phyloP scores from a whole-genome alignment of 2,797 vertebrate species.

The Apogon hyalosoma region DNA sequence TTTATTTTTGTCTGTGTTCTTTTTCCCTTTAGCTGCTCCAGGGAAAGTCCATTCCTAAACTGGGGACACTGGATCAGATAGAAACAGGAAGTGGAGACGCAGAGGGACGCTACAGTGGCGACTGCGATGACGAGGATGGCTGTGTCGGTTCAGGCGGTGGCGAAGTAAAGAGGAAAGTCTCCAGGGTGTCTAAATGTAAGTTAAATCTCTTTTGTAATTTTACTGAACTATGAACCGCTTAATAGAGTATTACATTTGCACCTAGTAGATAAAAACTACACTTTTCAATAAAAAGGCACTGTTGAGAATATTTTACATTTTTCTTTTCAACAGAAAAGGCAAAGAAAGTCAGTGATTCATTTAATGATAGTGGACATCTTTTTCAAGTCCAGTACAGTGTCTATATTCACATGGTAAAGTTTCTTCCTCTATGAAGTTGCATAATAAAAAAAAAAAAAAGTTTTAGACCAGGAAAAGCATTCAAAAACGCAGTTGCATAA shows the following conservation, averaged over 20 bases:
- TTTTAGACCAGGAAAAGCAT: conserved; percentile 30
- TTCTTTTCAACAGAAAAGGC: too few relatives aligned
- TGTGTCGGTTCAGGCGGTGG: conserved; percentile 88
- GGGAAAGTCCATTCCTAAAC: conserved; percentile 86
- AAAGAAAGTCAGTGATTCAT: too few relatives aligned
- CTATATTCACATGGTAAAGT: not conserved
- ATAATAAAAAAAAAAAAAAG: not conserved
- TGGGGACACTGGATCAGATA: conserved; percentile 85
- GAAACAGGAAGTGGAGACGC: conserved; percentile 86
- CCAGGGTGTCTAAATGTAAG: conserved; percentile 84
- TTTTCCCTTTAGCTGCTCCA: conserved; percentile 84
- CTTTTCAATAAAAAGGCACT: not conserved
- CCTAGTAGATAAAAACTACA: conserved; percentile 3
- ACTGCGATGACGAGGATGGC: conserved; percentile 92
- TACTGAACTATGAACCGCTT: not conserved
- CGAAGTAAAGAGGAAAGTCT: conserved; percentile 76
- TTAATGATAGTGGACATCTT: too few relatives aligned
- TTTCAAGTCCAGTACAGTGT: too few relatives aligned
- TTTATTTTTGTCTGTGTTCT: not conserved
- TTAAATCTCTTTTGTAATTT: conserved; percentile 40
- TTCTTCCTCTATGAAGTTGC: not conserved
- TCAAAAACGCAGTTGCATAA: conserved; percentile 27
- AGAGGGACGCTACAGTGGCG: conserved; percentile 85
- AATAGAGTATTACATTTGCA: not conserved
- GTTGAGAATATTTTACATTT: too few relatives aligned